phyloP scores from a whole-genome alignment of 2,888 invertebrate genomes.

The Chorisops tibialis region DNA sequence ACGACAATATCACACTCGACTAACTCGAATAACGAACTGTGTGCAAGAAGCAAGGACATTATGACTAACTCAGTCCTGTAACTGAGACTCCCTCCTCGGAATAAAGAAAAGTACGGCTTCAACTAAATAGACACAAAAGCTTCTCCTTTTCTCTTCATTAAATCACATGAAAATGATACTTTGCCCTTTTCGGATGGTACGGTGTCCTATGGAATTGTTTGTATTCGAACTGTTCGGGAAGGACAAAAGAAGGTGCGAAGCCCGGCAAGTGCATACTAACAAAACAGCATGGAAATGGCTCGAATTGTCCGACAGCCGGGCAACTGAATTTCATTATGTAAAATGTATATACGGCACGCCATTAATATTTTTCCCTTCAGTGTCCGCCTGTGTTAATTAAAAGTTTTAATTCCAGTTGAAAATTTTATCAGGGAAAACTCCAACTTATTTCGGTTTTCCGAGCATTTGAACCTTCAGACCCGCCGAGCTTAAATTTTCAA shows the following conservation, averaged over 20 bases:
- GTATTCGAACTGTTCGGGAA: not conserved
- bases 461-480: too few relatives aligned
- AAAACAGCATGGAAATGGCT: conserved; percentile 2
- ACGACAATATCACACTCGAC: conserved; percentile 26
- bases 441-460: too few relatives aligned
- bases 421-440: too few relatives aligned
- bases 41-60: conserved; percentile 4
- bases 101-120: conserved; percentile 12
- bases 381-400: conserved; percentile 35
- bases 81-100: conserved; percentile 3
- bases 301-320: conserved; percentile 31
- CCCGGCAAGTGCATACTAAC: conserved; percentile 22
- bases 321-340: conserved; percentile 34
- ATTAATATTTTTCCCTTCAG: conserved; percentile 26
- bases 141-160: conserved; percentile 8
- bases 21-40: conserved; percentile 22
- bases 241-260: conserved; percentile 11
- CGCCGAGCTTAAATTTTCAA: too few relatives aligned
- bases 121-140: not conserved
- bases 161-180: conserved; percentile 25
- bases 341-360: conserved; percentile 31
- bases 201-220: not conserved
- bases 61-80: conserved; percentile 12
- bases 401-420: conserved; percentile 38
- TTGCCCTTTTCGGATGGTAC: not conserved